Percentiles rank a stretch among this genome's conserved stretches.
Evolutionary conservation across 2,113 vertebrate species (phyloP).

Genomic region (Sylvilagus bachmani): DNA sequence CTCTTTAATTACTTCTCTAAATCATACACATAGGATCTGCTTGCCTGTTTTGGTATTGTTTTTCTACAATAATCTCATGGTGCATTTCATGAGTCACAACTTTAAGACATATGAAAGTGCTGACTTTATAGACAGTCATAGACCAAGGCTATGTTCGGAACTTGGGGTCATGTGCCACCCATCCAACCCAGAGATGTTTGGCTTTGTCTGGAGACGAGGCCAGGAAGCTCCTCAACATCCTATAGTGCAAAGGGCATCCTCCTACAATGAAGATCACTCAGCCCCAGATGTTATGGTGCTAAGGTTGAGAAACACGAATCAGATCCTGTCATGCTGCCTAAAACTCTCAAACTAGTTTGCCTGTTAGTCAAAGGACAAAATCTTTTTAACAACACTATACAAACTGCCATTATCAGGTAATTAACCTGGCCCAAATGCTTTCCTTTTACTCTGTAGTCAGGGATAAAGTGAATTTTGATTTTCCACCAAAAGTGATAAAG

Average conservation of each 20-base stretch:
- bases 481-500: not conserved
- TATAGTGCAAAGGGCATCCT: not conserved
- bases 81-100: not conserved
- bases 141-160: not conserved
- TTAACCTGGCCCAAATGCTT: not conserved
- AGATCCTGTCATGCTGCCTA: too few species aligned
- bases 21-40: not conserved
- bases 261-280: not conserved
- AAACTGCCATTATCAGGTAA: not conserved
- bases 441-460: constrained; percentile 31
- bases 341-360: too few species aligned
- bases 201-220: not conserved
- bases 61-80: not conserved
- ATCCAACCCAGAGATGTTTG: not conserved
- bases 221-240: not conserved
- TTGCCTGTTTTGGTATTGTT: not conserved
- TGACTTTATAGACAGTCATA: not conserved
- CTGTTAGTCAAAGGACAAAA: too few species aligned
- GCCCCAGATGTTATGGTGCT: not conserved
- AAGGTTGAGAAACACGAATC: not conserved
- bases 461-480: constrained; percentile 42
- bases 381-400: too few species aligned
- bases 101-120: not conserved
- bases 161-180: not conserved
- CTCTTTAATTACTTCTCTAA: not conserved